Percentiles rank a stretch among this genome's conserved stretches.
phyloP scores from a whole-genome alignment of 2,113 vertebrate species.

The Gila orcuttii region DNA sequence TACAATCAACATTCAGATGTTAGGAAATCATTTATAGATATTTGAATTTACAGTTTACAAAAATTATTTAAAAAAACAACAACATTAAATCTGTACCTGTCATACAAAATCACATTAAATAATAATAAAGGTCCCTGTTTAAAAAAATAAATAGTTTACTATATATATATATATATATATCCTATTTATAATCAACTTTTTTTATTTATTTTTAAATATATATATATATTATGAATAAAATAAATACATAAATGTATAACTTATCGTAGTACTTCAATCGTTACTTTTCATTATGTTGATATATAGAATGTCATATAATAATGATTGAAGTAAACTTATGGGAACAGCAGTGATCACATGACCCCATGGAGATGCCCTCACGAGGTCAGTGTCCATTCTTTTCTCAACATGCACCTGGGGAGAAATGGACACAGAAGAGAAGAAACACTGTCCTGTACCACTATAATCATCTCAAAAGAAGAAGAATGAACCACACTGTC shows the following conservation, averaged over 20 bases:
- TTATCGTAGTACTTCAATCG: not conserved
- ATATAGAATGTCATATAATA: not conserved
- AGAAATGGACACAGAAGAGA: constrained; percentile 20
- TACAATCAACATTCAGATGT: too few species aligned
- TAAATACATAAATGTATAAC: too few species aligned
- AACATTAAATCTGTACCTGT: not conserved
- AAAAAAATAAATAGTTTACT: too few species aligned
- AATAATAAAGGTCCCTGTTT: too few species aligned
- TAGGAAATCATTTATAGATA: not conserved
- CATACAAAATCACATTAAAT: not conserved
- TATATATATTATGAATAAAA: too few species aligned
- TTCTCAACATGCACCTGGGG: constrained; percentile 62
- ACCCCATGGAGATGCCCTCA: constrained; percentile 41
- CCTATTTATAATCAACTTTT: too few species aligned
- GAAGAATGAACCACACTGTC: not conserved
- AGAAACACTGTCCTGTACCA: not conserved
- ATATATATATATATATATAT: too few species aligned
- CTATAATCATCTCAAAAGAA: not conserved
- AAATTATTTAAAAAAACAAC: not conserved
- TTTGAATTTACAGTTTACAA: not conserved
- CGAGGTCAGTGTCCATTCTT: constrained; percentile 49
- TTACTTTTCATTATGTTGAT: not conserved
- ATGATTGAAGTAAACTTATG: not conserved
- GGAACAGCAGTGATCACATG: not conserved
- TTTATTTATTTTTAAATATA: too few species aligned